Evolutionary conservation across 2,888 invertebrate species (phyloP).

Genomic region (Orchesella flavescens): DNA sequence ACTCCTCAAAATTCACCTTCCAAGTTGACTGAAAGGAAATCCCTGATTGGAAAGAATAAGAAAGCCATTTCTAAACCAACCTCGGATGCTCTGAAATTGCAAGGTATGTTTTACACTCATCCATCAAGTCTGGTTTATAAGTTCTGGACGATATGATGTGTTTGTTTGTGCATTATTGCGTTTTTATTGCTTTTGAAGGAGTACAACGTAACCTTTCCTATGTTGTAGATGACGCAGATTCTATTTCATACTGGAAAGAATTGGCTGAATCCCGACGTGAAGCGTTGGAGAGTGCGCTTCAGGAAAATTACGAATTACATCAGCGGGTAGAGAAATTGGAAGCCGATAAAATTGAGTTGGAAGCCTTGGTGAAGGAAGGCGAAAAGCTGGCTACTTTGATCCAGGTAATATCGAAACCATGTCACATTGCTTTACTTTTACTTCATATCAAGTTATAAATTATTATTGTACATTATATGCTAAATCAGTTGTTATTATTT

Average conservation of each 20-base stretch:
- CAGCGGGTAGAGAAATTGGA: constrained; percentile 25
- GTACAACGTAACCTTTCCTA: too few species aligned
- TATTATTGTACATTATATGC: background rate
- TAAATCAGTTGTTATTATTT: background rate
- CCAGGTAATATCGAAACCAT: background rate
- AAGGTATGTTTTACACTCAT: background rate
- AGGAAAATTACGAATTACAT: constrained; percentile 40
- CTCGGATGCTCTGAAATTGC: too few species aligned
- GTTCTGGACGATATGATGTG: too few species aligned
- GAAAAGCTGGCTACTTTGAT: constrained; percentile 22
- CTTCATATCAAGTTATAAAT: too few species aligned
- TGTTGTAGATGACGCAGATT: background rate
- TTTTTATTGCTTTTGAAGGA: too few species aligned
- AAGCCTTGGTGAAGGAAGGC: constrained; percentile 35
- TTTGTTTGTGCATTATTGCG: too few species aligned
- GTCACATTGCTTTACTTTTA: background rate
- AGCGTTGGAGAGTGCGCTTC: constrained; percentile 20
- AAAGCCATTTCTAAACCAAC: background rate
- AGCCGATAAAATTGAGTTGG: constrained; percentile 21
- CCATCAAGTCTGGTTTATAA: too few species aligned
- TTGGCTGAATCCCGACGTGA: constrained; percentile 28
- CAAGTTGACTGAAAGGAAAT: background rate
- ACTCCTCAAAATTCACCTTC: background rate
- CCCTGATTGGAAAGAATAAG: background rate
- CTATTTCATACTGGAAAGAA: constrained; percentile 36